Conservation (phyloP, 2,888 invertebrate genomes). For the Nowickia ferox region DNA sequence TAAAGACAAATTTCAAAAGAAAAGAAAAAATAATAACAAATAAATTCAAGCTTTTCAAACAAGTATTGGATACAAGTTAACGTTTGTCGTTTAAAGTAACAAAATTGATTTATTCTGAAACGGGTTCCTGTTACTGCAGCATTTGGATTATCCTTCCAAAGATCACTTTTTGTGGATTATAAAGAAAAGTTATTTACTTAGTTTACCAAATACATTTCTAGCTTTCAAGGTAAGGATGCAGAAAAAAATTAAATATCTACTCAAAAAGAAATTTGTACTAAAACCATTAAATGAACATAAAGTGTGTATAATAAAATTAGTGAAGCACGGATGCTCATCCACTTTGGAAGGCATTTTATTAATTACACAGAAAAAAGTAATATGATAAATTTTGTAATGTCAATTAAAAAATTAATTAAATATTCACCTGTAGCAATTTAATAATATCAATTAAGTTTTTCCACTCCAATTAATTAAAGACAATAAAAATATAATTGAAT, state of each 20-base stretch:
- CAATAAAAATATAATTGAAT: too few species aligned
- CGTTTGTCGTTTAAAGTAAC: conserved; percentile 20
- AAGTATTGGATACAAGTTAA: conserved; percentile 28
- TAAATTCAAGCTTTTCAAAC: conserved; percentile 28
- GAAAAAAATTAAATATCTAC: conserved; percentile 5
- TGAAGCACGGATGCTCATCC: background rate
- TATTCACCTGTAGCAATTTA: too few species aligned
- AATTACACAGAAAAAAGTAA: too few species aligned
- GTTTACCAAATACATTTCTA: conserved; percentile 64
- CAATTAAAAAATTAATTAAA: too few species aligned
- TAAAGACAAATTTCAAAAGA: background rate
- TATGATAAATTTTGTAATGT: too few species aligned
- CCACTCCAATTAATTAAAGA: too few species aligned
- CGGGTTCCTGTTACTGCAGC: conserved; percentile 44
- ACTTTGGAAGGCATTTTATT: background rate
- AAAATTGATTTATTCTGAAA: conserved; percentile 36
- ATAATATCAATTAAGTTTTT: too few species aligned
- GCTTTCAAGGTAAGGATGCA: conserved; percentile 74
- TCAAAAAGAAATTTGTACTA: background rate
- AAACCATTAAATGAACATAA: conserved; percentile 13
- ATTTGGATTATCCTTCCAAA: conserved; percentile 69
- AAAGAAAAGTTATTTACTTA: conserved; percentile 31
- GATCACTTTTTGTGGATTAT: conserved; percentile 61
- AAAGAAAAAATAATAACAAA: conserved; percentile 15
- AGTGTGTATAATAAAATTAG: conserved; percentile 26